Percentiles rank a stretch among this genome's conserved stretches.
Conservation (phyloP, 2,113 vertebrate species). For the Lates calcarifer region DNA sequence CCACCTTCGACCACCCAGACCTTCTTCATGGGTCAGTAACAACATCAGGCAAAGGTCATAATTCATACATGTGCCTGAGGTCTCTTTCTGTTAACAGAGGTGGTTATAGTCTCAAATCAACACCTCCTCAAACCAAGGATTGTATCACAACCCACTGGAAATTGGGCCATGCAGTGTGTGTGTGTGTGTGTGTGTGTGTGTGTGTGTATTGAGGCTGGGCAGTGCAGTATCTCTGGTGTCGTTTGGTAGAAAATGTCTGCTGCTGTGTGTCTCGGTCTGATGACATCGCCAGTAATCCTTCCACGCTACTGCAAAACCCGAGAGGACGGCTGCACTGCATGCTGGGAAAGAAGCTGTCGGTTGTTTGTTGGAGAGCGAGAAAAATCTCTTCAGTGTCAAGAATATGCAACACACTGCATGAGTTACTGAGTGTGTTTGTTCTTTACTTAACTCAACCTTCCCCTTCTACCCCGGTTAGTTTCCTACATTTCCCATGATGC, state of each 20-base stretch:
- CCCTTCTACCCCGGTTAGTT: background rate
- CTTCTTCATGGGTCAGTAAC: no score
- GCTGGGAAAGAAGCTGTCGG: slow-evolving; percentile 51
- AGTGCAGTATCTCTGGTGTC: slow-evolving; percentile 30
- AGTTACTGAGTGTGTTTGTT: background rate
- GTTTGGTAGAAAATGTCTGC: slow-evolving; percentile 51
- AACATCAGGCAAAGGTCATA: no score
- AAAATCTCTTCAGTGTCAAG: background rate
- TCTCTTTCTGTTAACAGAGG: no score
- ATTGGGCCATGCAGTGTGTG: slow-evolving; percentile 6
- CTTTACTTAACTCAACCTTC: no score
- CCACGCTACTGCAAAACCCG: slow-evolving; percentile 37
- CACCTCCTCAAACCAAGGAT: background rate
- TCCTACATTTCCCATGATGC: slow-evolving; percentile 27
- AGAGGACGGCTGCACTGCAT: slow-evolving; percentile 56
- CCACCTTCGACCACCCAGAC: no score
- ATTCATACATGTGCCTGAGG: no score
- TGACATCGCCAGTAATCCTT: slow-evolving; percentile 69
- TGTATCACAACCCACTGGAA: slow-evolving; percentile 1
- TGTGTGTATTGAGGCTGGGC: slow-evolving; percentile 33
- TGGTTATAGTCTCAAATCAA: no score
- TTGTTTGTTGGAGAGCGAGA: background rate
- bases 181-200: background rate
- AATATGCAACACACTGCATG: background rate
- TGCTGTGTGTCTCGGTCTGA: slow-evolving; percentile 57